Conservation (phyloP, 2,113 vertebrate species). For the Ammospiza caudacuta region DNA sequence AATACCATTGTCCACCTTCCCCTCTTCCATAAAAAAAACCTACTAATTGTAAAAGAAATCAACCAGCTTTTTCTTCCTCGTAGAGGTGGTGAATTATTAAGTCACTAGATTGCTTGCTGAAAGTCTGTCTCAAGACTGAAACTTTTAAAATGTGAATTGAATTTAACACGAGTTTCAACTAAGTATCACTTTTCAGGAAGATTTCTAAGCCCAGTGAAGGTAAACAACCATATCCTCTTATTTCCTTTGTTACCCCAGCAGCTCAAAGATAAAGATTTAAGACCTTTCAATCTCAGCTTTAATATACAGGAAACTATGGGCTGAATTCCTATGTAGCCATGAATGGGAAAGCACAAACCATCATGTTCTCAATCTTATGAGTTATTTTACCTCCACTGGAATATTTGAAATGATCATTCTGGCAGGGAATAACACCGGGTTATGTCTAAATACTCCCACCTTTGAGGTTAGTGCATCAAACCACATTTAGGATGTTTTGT, state of each 20-base stretch:
- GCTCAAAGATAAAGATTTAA: background rate
- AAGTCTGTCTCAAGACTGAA: background rate
- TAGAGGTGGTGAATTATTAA: background rate
- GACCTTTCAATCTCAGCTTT: background rate
- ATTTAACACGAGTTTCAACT: background rate
- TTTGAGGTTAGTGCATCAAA: background rate
- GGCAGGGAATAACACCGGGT: background rate
- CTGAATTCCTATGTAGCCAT: background rate
- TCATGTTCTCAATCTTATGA: background rate
- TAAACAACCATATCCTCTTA: background rate
- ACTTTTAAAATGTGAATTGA: background rate
- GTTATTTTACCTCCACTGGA: background rate
- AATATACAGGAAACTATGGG: background rate
- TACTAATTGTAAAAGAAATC: background rate
- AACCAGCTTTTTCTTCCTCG: background rate
- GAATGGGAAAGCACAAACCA: background rate
- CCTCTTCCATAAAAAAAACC: background rate
- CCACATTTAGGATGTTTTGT: background rate
- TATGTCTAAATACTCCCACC: background rate
- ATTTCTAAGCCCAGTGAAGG: background rate
- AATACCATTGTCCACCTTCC: background rate
- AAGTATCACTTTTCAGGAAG: background rate
- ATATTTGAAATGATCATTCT: background rate
- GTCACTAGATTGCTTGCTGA: background rate
- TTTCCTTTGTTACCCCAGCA: background rate